A percentile compares a stretch with the other conserved stretches of the same genome.
phyloP scores from a whole-genome alignment of 2,888 invertebrate species.

The Chymomyza amoena region DNA sequence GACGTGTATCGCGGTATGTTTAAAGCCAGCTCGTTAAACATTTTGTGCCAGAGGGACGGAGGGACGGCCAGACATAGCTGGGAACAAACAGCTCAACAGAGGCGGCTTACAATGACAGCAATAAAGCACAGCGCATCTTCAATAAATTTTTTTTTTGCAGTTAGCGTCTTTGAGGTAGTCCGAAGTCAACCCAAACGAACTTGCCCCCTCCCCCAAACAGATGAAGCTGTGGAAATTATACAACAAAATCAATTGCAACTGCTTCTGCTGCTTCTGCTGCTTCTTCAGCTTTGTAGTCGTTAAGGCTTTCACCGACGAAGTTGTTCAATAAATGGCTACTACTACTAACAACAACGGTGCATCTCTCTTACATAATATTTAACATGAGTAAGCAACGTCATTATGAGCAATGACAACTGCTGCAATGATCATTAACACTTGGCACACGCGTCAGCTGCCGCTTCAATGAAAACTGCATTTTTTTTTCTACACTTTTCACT shows the following conservation, averaged over 20 bases:
- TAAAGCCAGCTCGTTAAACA: slow-evolving; percentile 45
- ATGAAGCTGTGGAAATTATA: slow-evolving; percentile 64
- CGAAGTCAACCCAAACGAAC: no score
- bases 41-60: slow-evolving; percentile 20
- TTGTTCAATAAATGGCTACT: neutral
- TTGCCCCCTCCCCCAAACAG: neutral
- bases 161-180: slow-evolving; percentile 40
- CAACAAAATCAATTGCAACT: slow-evolving; percentile 67
- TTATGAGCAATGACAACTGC: slow-evolving; percentile 11
- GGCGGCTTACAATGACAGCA: slow-evolving; percentile 20
- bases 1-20: neutral
- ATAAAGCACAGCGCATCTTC: slow-evolving; percentile 65
- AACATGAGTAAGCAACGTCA: slow-evolving; percentile 61
- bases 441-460: neutral
- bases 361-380: slow-evolving; percentile 60
- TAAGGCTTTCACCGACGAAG: slow-evolving; percentile 37
- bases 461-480: neutral
- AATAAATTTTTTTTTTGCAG: slow-evolving; percentile 64
- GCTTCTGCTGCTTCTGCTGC: slow-evolving; percentile 23
- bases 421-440: slow-evolving; percentile 46
- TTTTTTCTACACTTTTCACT: neutral
- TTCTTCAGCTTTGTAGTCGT: slow-evolving; percentile 18
- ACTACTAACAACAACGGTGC: slow-evolving; percentile 11
- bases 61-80: neutral
- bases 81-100: neutral